phyloP scores from a whole-genome alignment of 2,888 invertebrate genomes.

The Carcina quercana region DNA sequence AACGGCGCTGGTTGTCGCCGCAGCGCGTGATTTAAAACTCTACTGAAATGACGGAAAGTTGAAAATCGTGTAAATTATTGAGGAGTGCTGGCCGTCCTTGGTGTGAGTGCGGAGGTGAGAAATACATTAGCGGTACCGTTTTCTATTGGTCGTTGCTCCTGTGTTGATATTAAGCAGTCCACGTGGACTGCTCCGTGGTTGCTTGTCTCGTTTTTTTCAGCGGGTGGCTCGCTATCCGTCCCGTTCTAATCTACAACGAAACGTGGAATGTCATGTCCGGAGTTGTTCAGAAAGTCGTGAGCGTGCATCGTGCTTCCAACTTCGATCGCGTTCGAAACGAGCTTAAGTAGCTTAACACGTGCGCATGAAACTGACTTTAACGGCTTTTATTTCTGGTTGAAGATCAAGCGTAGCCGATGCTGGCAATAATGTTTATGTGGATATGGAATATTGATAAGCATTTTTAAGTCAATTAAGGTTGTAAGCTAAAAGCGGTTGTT shows the following conservation, averaged over 20 bases:
- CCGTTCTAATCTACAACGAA: conserved; percentile 73
- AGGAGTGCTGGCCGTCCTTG: conserved; percentile 56
- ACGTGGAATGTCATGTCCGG: conserved; percentile 75
- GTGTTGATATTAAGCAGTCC: conserved; percentile 74
- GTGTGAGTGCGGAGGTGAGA: conserved; percentile 75
- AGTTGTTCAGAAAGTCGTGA: conserved; percentile 75
- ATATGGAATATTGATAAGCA: conserved; percentile 64
- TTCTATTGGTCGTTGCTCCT: conserved; percentile 73
- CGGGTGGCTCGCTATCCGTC: conserved; percentile 62
- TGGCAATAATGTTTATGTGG: conserved; percentile 29
- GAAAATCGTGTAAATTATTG: conserved; percentile 48
- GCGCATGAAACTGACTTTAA: conserved; percentile 27
- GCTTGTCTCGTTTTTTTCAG: conserved; percentile 71
- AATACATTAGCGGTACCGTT: conserved; percentile 75
- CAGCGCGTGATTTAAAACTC: conserved; percentile 46
- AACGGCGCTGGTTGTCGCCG: conserved; percentile 38
- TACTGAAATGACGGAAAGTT: conserved; percentile 40
- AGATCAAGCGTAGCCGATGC: not conserved
- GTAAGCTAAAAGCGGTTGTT: conserved; percentile 75
- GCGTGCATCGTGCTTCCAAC: conserved; percentile 73
- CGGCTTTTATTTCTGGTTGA: conserved; percentile 24
- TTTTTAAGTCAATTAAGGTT: conserved; percentile 75
- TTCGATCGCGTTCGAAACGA: conserved; percentile 38
- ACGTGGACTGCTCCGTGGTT: conserved; percentile 69
- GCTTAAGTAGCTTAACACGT: conserved; percentile 28